phyloP scores from a whole-genome alignment of 2,113 vertebrate genomes.

The Microcebus jonahi region DNA sequence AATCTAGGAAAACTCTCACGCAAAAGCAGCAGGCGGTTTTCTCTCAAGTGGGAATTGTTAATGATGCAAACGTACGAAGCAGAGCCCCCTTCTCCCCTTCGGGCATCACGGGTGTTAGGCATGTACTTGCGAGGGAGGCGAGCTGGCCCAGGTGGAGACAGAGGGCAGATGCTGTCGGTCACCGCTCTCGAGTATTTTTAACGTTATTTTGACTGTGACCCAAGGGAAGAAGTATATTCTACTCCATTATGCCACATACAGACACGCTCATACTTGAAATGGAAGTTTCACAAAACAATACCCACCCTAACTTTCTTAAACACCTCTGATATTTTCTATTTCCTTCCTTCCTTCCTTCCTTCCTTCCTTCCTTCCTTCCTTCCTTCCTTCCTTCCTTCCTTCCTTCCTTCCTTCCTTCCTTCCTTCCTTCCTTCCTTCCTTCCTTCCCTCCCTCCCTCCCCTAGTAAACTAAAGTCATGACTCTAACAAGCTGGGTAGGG shows the following conservation, averaged over 20 bases:
- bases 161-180: background rate
- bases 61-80: background rate
- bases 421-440: no score
- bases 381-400: background rate
- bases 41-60: background rate
- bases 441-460: no score
- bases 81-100: background rate
- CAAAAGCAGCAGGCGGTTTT: background rate
- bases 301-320: slow-evolving; percentile 3
- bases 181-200: background rate
- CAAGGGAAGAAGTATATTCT: background rate
- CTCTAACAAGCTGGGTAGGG: background rate
- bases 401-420: background rate
- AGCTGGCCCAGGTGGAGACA: background rate
- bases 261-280: background rate
- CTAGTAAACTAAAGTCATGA: background rate
- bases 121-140: background rate
- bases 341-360: background rate
- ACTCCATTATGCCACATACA: background rate
- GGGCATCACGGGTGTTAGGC: background rate
- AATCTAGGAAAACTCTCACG: background rate
- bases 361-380: background rate
- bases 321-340: background rate
- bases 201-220: background rate
- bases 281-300: background rate